Percentiles rank a stretch among this genome's conserved stretches.
phyloP scores from a whole-genome alignment of 1,140 invertebrate species.

The Tribolium madens region DNA sequence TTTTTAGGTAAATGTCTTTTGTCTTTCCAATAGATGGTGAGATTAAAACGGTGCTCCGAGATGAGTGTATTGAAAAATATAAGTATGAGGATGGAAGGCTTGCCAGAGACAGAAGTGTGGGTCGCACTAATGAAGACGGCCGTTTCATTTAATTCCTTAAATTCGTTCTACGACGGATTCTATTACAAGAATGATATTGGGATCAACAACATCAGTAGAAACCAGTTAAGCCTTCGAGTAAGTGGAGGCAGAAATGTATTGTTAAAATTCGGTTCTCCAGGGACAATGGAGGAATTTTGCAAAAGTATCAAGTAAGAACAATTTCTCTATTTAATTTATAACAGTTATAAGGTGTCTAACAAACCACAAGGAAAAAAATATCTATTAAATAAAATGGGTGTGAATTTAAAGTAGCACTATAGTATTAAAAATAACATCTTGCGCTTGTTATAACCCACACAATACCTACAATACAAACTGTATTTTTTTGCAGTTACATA shows the following conservation, averaged over 20 bases:
- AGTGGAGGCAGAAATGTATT: not conserved
- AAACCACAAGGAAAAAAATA: no score
- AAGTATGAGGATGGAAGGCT: not conserved
- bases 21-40: slow-evolving; percentile 16
- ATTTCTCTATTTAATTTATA: no score
- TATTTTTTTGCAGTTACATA: slow-evolving; percentile 16
- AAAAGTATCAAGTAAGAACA: slow-evolving; percentile 15
- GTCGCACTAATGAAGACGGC: slow-evolving; percentile 22
- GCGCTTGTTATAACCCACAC: slow-evolving; percentile 26
- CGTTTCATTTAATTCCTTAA: slow-evolving; percentile 29
- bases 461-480: slow-evolving; percentile 30
- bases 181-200: slow-evolving; percentile 33
- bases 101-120: slow-evolving; percentile 22
- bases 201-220: slow-evolving; percentile 14
- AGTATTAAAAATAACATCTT: slow-evolving; percentile 29
- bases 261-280: slow-evolving; percentile 18
- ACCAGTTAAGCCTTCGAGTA: slow-evolving; percentile 30
- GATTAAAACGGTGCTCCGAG: slow-evolving; percentile 42
- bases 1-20: slow-evolving; percentile 3
- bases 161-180: slow-evolving; percentile 19
- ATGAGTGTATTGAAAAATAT: slow-evolving; percentile 46
- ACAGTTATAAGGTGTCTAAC: no score
- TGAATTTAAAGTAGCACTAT: slow-evolving; percentile 30
- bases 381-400: slow-evolving; percentile 9
- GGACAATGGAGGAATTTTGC: slow-evolving; percentile 34